Evolutionary conservation across 2,113 vertebrate species (phyloP), one percentile per base, ranked within the genome.

Genomic region (Sinocyclocheilus grahami): DNA sequence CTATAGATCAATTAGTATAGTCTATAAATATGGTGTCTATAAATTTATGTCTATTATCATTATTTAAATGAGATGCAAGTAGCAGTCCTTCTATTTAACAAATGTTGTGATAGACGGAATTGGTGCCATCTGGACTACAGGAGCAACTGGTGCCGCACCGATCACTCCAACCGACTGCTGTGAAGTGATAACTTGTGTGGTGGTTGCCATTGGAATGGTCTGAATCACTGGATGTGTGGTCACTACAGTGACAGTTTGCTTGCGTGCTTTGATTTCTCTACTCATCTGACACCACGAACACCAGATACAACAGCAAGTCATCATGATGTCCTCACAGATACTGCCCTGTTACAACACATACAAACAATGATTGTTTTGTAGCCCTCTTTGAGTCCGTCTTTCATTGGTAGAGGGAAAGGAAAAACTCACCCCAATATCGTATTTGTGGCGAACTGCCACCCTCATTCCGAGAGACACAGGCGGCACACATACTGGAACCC

Each of bases 271-370:
- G 0, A 90, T 85, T 39, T 90, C 89, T 24, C 89, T 74, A 33
- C 69, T 53, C 65, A 90, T 82, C 65, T 89, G 88, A 65, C 87
- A 89, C 89, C 86, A 89, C 0, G 84, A 86, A 74, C 89, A 90
- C 14, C 7, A n/a, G 5, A 78, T 3, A 22, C 89, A 90, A 78
- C 37, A 90, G 42, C 63, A 87, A 53, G 87, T 67, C 42, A 87
- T 22, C n/a, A 85, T 4, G 11, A 90, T 83, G 78, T 90, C 89
- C 6, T 85, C 83, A 65, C 78, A 90, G 48, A 90, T 3, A 60
- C 16, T 72, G 4, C 89, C 87, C 89, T 88, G 79, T 33, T 71
- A 2, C 6, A 20, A 87, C 74, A 83, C 84, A 79, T 6, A 81
- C 39, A 87, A 42, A 87, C 55, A 75, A 51, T 63, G 0, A 30